Evolutionary conservation across 2,113 vertebrate species (phyloP), one percentile per base, ranked within the genome.

Genomic region (Sapayoa aenigma): DNA sequence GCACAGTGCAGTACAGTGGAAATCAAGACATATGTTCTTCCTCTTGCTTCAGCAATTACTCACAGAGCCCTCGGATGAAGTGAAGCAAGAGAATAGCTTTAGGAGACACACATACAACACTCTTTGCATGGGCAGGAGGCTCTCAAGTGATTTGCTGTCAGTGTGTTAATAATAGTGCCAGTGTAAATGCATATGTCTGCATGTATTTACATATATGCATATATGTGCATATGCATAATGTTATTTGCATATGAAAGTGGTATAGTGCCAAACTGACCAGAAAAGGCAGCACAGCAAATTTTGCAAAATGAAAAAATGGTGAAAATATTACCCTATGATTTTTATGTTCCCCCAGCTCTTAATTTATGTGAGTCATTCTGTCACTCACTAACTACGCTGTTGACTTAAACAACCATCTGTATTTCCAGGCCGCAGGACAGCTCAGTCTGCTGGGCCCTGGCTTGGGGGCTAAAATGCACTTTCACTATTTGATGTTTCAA

Each of bases 1-100:
- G 19, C 69, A 83, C 2, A 0, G 83, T 47, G 86, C 76, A 67
- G 21, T 37, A 69, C 83, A 71, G 83, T 44, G 68, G 56, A 95
- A 95, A 94, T 92, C 91, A 82, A 84, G 84, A 94, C 80, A 60
- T 89, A 93, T 63, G 93, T 59, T 86, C 59, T 75, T 88, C 47
- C 65, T 78, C 68, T 81, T 59, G 68, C 83, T 71, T 88, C 91
- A 93, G 86, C 69, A 63, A 89, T 94, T 90, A 74, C 73, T 95
- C 85, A 77, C 65, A 79, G 66, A 74, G 91, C 73, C 56, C 76
- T 83, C 41, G 33, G 89, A 67, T 52, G 88, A 93, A 81, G 55
- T 35, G 46, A 74, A 72, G 89, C 65, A 74, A 53, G 79, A 63
- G 35, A 30, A 66, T 19, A 55, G 59, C 80, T 77, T 49, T 23